Base-by-base conservation (phyloP, 35 echinoderm and acorn worm genomes). In the Heliocidaris erythrogramma region DNA sequence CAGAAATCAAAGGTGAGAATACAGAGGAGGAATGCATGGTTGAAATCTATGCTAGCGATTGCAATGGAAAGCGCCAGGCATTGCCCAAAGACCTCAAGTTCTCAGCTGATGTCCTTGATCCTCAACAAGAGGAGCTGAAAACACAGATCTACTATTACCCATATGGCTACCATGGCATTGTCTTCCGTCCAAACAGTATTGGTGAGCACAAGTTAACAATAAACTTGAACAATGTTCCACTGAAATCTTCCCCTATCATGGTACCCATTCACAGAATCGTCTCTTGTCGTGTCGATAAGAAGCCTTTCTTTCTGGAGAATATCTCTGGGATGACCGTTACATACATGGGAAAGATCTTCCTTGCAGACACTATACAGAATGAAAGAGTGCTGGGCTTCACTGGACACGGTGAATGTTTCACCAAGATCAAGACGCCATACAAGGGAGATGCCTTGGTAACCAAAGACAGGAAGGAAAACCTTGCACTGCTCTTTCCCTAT, bases 341-440 rank as follows among this genome's bases (percentile, higher is more conserved):
- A 29, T 56, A 52, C 30, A 96, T 94, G 85, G 95, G 95, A 12
- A 94, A 96, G 48, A 94, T 96, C 16, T 94, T 69, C 71, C 85
- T 96, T 47, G 95, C 95, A 49, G 95, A 96, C 30, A 96, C 95
- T 53, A 94, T 94, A 59, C 86, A 96, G 93, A 96, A 96, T 42
- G 86, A 96, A 94, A 86, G 93, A 52, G 35, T 96, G 0, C 49
- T 96, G 18, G 93, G 93, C 35, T 94, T 96, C 32, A 94, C 86
- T 56, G 86, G 93, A 30, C 85, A 96, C 52, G 95, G 95, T 47
- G 86, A 94, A 60, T 94, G 87, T 42, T 86, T 96, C 29, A 84
- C 59, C 8, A 94, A 94, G 18, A 94, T 96, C 95, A 94, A 86
- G 16, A 93, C 94, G 0, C 60, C 92, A 35, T 96, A 96, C 86